phyloP scores from a whole-genome alignment of 2,113 vertebrate genomes.

The Oenanthe melanoleuca region DNA sequence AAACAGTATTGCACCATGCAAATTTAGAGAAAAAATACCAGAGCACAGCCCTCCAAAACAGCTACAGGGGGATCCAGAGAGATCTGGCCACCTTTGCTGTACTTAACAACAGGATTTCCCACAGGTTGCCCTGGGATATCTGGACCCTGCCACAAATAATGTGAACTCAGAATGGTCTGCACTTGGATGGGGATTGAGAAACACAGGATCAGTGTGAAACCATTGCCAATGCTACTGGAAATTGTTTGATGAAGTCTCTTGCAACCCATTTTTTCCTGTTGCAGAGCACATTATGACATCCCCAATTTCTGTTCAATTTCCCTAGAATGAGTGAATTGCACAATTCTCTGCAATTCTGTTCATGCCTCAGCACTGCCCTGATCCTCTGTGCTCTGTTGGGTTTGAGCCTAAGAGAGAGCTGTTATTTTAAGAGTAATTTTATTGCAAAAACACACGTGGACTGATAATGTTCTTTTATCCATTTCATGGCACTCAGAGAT shows the following conservation, averaged over 20 bases:
- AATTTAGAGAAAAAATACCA: background rate
- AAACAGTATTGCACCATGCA: background rate
- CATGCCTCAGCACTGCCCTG: background rate
- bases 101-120: background rate
- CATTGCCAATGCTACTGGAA: background rate
- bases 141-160: background rate
- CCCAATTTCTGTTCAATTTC: background rate
- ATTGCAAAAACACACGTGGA: background rate
- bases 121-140: background rate
- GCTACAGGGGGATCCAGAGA: background rate
- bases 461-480: background rate
- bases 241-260: background rate
- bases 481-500: background rate
- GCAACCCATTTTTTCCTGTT: background rate
- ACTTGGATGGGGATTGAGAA: background rate
- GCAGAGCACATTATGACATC: background rate
- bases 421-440: slow-evolving; percentile 15
- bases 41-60: background rate
- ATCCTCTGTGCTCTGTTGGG: background rate
- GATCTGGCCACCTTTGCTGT: background rate
- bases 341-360: background rate
- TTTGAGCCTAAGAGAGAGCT: background rate
- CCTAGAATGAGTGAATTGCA: background rate
- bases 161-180: background rate
- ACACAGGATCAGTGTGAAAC: background rate